Evolutionary conservation across 2,888 invertebrate species (phyloP), one percentile per base, ranked within the genome.

Genomic region (Drosophila flavopinicola): DNA sequence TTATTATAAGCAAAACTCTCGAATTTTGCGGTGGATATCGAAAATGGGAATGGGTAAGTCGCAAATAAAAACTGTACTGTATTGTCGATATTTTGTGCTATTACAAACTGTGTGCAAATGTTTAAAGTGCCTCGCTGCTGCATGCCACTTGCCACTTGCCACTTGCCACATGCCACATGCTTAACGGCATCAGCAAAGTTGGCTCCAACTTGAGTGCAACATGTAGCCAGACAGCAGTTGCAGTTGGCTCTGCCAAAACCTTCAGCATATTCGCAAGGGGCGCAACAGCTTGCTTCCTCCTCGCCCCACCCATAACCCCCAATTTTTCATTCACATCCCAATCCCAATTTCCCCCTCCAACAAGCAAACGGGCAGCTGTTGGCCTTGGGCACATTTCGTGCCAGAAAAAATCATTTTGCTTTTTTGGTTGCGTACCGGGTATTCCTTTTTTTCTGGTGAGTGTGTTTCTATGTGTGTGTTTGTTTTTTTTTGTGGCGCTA

Each of bases 161-260:
- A 45, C 39, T 49, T 45, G 56, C 53, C 45, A 45, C 52, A 66
- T 45, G 59, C 66, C 37, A 63, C 64, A 35, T 39, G 49, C 27
- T 54, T 29, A 20, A 9, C 44, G 32, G 29, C 66, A 42, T 42
- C 49, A 37, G 17, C 27, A 69, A 66, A 57, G 53, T 57, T 57
- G 48, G 10, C 35, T 13, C 10, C 38, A 42, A 56, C 47, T 20
- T 41, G 38, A 52, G 74, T 27, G 68, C 61, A 73, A 52, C 68
- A 49, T 53, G 63, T 51, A 33, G 41, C 10, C 49, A 53, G 52
- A 48, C 39, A 53, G 23, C 29, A 32, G 27, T 41, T 44, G 65
- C 49, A 42, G 33, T 30, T 45, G 13, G 57, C n/a, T 32, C 15
- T 15, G 41, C 32, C 25, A 48, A 53, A 39, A 72, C 47, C 37